phyloP scores from a whole-genome alignment of 2,797 vertebrate genomes.

The Pseudomugil tenellus region DNA sequence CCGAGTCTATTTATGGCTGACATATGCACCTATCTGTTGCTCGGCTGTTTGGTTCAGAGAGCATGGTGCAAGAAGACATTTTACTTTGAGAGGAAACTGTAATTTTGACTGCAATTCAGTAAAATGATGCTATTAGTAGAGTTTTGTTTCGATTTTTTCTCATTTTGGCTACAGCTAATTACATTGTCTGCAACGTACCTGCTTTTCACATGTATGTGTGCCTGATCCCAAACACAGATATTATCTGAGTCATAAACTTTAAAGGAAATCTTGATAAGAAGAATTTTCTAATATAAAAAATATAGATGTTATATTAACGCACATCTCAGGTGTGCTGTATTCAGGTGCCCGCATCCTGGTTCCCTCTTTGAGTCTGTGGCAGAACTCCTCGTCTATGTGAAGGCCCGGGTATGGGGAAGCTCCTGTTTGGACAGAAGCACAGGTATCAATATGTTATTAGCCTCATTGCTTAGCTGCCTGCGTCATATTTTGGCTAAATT shows the following conservation, averaged over 20 bases:
- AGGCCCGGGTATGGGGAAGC: constrained; percentile 94
- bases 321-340: constrained; percentile 93
- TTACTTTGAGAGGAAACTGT: not conserved
- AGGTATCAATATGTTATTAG: not conserved
- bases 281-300: no score
- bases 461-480: no score
- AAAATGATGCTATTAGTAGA: not conserved
- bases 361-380: constrained; percentile 91
- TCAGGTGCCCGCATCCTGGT: constrained; percentile 92
- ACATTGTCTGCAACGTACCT: no score
- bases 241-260: not conserved
- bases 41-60: not conserved
- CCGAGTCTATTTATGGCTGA: constrained; percentile 2
- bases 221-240: no score
- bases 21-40: not conserved
- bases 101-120: not conserved
- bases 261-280: not conserved
- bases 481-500: no score
- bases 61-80: not conserved
- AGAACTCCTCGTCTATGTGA: constrained; percentile 94
- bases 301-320: constrained; percentile 23
- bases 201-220: no score
- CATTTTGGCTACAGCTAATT: no score
- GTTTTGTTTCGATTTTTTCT: no score
- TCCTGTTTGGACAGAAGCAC: constrained; percentile 74